phyloP scores from a whole-genome alignment of 1,140 invertebrate species.

The Cyphomyrmex costatus region DNA sequence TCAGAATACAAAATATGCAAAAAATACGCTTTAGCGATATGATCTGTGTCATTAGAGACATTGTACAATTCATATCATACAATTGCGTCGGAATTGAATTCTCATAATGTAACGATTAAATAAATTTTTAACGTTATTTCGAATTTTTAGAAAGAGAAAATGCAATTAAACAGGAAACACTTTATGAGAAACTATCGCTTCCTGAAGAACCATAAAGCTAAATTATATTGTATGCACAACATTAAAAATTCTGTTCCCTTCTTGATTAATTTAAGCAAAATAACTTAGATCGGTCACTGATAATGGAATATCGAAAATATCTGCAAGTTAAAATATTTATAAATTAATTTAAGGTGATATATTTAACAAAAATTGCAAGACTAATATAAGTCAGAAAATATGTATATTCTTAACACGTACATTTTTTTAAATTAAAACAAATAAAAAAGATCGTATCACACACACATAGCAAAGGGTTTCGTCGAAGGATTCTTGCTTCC shows the following conservation, averaged over 20 bases:
- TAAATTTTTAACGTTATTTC: conserved; percentile 35
- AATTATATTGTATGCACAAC: conserved; percentile 30
- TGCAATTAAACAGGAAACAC: conserved; percentile 40
- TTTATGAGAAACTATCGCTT: neutral
- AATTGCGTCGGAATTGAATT: conserved; percentile 38
- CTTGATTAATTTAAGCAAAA: neutral
- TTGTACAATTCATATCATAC: conserved; percentile 44
- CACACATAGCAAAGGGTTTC: neutral
- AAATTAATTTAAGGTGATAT: neutral
- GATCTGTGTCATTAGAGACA: conserved; percentile 44
- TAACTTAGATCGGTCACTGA: neutral
- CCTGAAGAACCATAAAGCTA: conserved; percentile 39
- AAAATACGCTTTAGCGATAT: conserved; percentile 44
- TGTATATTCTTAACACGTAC: neutral
- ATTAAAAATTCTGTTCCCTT: conserved; percentile 36
- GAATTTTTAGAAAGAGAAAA: conserved; percentile 46
- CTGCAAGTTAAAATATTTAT: neutral
- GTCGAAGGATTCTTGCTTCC: conserved; percentile 26
- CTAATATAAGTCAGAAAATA: neutral
- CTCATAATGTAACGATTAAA: conserved; percentile 27
- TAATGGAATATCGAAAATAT: neutral
- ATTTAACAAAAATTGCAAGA: conserved; percentile 15
- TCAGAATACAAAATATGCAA: conserved; percentile 15
- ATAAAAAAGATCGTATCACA: neutral
- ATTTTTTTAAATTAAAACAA: neutral